phyloP scores from a whole-genome alignment of 2,113 vertebrate species.

The Boleophthalmus pectinirostris region DNA sequence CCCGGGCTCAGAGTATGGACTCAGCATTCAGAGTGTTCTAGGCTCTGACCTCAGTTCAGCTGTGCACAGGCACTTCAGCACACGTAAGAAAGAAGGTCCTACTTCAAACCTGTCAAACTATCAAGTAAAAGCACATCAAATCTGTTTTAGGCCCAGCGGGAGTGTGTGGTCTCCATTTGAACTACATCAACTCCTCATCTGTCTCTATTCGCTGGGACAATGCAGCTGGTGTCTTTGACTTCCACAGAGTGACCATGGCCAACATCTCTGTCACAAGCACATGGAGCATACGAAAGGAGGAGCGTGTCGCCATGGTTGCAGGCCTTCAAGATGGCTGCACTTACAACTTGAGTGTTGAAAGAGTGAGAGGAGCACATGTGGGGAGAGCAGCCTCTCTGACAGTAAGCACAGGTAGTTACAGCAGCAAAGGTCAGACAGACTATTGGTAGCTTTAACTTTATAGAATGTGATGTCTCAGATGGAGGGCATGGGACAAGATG shows the following conservation, averaged over 20 bases:
- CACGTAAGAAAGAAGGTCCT: conserved; percentile 74
- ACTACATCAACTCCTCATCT: conserved; percentile 75
- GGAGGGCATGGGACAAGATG: background rate
- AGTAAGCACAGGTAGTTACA: conserved; percentile 75
- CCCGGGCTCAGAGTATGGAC: conserved; percentile 79
- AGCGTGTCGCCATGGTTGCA: conserved; percentile 69
- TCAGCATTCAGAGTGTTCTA: conserved; percentile 81
- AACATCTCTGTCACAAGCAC: conserved; percentile 68
- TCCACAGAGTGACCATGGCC: conserved; percentile 79
- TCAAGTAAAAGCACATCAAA: background rate
- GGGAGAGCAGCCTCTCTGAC: conserved; percentile 70
- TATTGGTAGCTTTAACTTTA: background rate
- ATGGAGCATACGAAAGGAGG: conserved; percentile 61
- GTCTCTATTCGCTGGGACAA: conserved; percentile 79
- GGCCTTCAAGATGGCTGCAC: conserved; percentile 75
- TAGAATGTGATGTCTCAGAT: background rate
- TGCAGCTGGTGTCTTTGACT: conserved; percentile 78
- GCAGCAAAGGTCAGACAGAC: background rate
- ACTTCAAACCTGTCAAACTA: background rate
- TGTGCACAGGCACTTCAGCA: conserved; percentile 72
- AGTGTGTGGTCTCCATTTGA: conserved; percentile 76
- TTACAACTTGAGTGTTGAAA: conserved; percentile 80
- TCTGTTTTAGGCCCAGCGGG: conserved; percentile 75
- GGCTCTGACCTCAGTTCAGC: conserved; percentile 70
- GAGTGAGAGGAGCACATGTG: conserved; percentile 71